phyloP scores from a whole-genome alignment of 2,888 invertebrate species.

The Himalopsyche anomala region DNA sequence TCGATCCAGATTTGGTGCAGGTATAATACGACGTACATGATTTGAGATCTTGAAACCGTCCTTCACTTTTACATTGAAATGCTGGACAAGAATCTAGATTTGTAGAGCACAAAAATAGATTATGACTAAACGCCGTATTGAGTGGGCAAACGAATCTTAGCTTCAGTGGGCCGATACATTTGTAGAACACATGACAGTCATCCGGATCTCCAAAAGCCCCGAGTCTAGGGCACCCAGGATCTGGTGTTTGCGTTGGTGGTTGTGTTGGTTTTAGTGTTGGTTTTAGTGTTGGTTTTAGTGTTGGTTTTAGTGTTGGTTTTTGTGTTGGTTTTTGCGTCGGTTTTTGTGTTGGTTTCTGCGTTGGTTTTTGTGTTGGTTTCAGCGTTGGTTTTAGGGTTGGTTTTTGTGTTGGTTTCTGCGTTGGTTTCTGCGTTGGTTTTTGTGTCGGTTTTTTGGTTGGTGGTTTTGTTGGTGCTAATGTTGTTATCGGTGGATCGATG shows the following conservation, averaged over 20 bases:
- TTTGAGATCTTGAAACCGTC: conserved; percentile 71
- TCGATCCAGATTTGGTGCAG: conserved; percentile 70
- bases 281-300: neutral
- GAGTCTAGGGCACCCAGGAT: conserved; percentile 5
- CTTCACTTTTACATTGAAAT: conserved; percentile 73
- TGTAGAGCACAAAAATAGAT: conserved; percentile 73
- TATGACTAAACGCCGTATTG: conserved; percentile 73
- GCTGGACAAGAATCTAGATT: conserved; percentile 72
- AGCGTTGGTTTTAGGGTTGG: too few species aligned
- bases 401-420: too few species aligned
- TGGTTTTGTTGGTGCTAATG: neutral
- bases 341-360: neutral
- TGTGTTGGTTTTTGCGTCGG: neutral
- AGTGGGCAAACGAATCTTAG: conserved; percentile 72
- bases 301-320: neutral
- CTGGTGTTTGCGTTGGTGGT: neutral
- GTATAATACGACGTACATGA: conserved; percentile 73
- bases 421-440: neutral
- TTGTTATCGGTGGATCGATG: neutral
- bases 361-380: neutral
- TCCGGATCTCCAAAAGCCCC: conserved; percentile 33
- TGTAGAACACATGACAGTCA: conserved; percentile 45
- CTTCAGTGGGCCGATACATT: neutral
- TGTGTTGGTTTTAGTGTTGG: too few species aligned
- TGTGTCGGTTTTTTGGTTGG: neutral